Base-by-base conservation (phyloP, 2,797 vertebrate species). In the Gephyroberyx darwinii region DNA sequence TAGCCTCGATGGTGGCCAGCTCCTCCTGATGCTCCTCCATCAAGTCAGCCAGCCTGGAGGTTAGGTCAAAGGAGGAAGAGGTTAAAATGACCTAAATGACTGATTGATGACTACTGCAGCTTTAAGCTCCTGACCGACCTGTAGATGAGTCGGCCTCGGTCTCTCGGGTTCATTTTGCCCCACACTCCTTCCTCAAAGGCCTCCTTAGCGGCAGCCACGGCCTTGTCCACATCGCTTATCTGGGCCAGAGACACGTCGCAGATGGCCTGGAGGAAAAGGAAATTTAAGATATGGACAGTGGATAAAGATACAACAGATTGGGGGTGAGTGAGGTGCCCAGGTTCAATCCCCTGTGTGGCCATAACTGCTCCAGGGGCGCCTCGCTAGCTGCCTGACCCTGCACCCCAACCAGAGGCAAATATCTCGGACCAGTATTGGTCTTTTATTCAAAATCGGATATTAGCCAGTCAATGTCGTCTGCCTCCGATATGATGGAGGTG, bases 21-120 rank as follows among this genome's bases (percentile, higher is more conserved):
- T 97, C 95, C 73, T 95, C 96, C 88, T 96, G 95, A 71, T 96
- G 93, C 79, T 95, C 74, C 70, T 97, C 96, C 96, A 97, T 96
- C 70, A 96, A 87, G 58, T 96, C 95, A 0, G 96, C 95, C 83
- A 97, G 84, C 83, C 96, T 96, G 84, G 12, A 8, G 20, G 3
- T 0, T 13, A 52, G 10, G 13, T 14, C 0, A 43, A 17, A 47
- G n/a, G 5, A 26, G 26, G 26, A 26, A 4, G 26, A 26, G 26
- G 1, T 26, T 26, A 26, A 26, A 26, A 26, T 26, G 1, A 26
- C 26, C 26, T 26, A 26, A 26, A 26, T 26, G 26, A 26, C 26
- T 26, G 26, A 26, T 26, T 26, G 37, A 41, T 12, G 39, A 13
- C 3, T 53, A 26, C 10, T 13, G 5, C 22, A 19, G 17, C n/a